phyloP scores from a whole-genome alignment of 2,797 vertebrate species.

The Masticophis lateralis region DNA sequence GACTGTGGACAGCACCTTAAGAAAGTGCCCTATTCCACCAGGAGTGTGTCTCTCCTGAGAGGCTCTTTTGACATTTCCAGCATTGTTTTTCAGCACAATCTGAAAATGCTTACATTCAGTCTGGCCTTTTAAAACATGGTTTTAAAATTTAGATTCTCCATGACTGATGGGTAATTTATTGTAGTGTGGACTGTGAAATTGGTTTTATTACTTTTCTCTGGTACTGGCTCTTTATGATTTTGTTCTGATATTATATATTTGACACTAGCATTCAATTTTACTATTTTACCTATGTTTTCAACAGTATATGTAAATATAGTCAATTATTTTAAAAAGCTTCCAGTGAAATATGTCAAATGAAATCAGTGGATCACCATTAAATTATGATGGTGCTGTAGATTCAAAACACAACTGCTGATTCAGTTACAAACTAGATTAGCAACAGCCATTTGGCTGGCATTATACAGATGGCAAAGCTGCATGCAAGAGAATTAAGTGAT shows the following conservation, averaged over 20 bases:
- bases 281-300: neutral
- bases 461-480: neutral
- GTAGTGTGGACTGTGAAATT: neutral
- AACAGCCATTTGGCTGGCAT: neutral
- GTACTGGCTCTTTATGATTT: neutral
- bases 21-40: neutral
- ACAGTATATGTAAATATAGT: neutral
- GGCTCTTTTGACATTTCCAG: neutral
- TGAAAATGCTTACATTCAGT: neutral
- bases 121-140: neutral
- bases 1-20: neutral
- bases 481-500: neutral
- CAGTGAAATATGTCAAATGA: neutral
- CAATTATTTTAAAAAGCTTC: neutral
- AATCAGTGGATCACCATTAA: neutral
- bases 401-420: neutral
- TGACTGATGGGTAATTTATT: neutral
- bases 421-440: neutral
- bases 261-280: neutral
- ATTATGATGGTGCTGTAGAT: neutral
- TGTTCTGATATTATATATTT: neutral
- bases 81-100: neutral
- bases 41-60: neutral
- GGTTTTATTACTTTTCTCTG: neutral
- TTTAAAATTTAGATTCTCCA: neutral